phyloP scores from a whole-genome alignment of 2,797 vertebrate species.

The Dicrostonyx torquatus region DNA sequence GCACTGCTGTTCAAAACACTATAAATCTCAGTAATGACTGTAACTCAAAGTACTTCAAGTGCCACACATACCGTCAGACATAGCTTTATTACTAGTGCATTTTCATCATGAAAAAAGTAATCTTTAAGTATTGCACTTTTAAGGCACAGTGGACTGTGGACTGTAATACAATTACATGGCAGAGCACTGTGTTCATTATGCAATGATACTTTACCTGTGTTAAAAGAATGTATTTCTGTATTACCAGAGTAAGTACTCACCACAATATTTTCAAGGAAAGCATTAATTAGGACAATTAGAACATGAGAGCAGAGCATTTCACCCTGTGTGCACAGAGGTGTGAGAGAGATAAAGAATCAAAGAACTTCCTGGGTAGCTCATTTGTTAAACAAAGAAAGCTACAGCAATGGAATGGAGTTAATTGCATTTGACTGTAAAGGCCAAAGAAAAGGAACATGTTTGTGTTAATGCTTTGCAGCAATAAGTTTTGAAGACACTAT shows the following conservation, averaged over 20 bases:
- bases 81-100: conserved; percentile 41
- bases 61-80: conserved; percentile 3
- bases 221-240: conserved; percentile 12
- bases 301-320: neutral
- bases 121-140: conserved; percentile 32
- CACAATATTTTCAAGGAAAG: conserved; percentile 13
- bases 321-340: no score
- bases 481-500: neutral
- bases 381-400: conserved; percentile 19
- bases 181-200: conserved; percentile 34
- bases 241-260: conserved; percentile 23
- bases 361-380: conserved; percentile 20
- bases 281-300: conserved; percentile 35
- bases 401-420: neutral
- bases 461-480: neutral
- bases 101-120: conserved; percentile 28
- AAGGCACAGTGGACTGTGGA: conserved; percentile 52
- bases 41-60: conserved; percentile 47
- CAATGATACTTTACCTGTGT: conserved; percentile 22
- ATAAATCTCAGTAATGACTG: neutral
- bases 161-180: neutral
- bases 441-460: conserved; percentile 10
- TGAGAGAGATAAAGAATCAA: neutral
- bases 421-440: neutral
- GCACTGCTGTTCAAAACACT: neutral